phyloP scores from a whole-genome alignment of 1,140 invertebrate genomes.

The Platorchestia sp. region DNA sequence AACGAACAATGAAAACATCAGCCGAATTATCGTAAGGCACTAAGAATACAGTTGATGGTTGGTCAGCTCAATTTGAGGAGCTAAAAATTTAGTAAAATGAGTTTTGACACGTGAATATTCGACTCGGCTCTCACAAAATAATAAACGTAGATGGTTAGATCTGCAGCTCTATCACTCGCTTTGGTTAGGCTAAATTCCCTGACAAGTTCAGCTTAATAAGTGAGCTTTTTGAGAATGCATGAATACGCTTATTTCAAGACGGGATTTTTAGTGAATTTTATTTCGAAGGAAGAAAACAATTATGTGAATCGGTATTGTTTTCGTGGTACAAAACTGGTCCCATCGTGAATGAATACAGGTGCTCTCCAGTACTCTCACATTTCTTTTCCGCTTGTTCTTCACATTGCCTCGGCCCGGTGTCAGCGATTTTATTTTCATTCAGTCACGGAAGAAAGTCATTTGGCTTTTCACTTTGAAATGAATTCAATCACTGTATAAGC shows the following conservation, averaged over 20 bases:
- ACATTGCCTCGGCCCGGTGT: not conserved
- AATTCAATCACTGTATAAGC: too few relatives aligned
- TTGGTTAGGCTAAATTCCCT: not conserved
- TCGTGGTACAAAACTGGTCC: not conserved
- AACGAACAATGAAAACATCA: not conserved
- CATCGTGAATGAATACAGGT: not conserved
- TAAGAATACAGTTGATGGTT: not conserved
- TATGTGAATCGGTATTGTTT: not conserved
- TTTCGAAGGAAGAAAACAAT: not conserved
- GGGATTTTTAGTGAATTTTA: too few relatives aligned
- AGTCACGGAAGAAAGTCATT: not conserved
- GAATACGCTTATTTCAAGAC: too few relatives aligned
- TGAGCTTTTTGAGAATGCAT: too few relatives aligned
- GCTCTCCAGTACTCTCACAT: not conserved
- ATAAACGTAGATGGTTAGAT: not conserved
- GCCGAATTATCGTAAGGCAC: not conserved
- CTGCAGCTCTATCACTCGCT: not conserved
- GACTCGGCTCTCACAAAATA: not conserved
- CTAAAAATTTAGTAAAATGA: not conserved
- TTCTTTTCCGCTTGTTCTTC: not conserved
- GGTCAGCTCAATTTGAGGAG: not conserved
- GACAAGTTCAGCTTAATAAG: not conserved
- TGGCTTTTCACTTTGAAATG: not conserved
- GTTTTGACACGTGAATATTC: not conserved
- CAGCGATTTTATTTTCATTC: not conserved